phyloP scores from a whole-genome alignment of 2,113 vertebrate genomes.

The Mus musculus region DNA sequence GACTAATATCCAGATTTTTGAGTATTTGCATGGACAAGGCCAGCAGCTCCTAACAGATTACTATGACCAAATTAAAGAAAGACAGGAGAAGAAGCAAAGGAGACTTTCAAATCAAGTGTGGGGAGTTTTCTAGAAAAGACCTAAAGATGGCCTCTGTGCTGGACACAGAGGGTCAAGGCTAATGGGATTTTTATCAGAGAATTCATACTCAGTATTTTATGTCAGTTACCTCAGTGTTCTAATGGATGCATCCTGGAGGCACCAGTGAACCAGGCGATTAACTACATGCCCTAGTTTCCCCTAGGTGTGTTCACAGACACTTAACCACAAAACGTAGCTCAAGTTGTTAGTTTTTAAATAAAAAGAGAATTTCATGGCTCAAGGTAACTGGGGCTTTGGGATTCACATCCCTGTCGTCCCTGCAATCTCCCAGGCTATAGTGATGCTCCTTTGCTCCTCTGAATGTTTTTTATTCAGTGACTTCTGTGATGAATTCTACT shows the following conservation, averaged over 20 bases:
- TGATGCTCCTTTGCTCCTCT: background rate
- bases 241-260: background rate
- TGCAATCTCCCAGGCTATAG: background rate
- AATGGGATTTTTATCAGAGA: background rate
- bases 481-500: background rate
- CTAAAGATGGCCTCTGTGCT: background rate
- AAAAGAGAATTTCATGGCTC: background rate
- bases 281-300: background rate
- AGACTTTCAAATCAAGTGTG: background rate
- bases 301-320: background rate
- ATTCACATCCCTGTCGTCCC: background rate
- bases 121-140: background rate
- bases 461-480: background rate
- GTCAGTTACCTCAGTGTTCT: slow-evolving; percentile 17
- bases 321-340: background rate
- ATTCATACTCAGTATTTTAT: background rate
- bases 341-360: background rate
- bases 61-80: background rate
- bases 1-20: background rate
- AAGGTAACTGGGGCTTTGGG: background rate
- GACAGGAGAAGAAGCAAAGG: background rate
- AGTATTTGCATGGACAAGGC: background rate
- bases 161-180: background rate
- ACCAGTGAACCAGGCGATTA: background rate
- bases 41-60: background rate